Percentiles rank a stretch among this genome's conserved stretches.
These are phyloP conservation scores for Toxotes jaculatrix DNA, from an alignment of 2,113 vertebrate genomes.

Conservation along the genomic window DNA sequence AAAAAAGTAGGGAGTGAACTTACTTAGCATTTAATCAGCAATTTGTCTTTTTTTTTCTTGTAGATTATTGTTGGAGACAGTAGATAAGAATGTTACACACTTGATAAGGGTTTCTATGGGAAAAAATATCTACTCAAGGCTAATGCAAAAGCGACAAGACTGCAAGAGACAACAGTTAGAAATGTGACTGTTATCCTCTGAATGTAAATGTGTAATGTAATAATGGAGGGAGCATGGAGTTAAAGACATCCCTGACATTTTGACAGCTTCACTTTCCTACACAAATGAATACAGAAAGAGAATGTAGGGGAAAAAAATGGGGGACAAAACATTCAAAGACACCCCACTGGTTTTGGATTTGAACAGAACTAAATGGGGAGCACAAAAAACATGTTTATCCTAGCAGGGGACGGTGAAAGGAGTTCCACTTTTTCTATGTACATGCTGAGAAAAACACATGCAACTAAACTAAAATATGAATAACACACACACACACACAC, in stretches of 20 bases:
- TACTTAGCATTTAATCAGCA: no score
- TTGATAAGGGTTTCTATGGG: neutral
- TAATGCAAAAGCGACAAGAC: neutral
- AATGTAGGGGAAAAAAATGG: neutral
- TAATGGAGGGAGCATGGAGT: neutral
- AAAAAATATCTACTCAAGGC: neutral
- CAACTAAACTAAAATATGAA: neutral
- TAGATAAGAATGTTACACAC: neutral
- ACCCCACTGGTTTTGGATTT: neutral
- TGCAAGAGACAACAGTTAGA: neutral
- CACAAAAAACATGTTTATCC: constrained; percentile 4
- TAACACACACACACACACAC: constrained; percentile 10
- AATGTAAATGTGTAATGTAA: neutral
- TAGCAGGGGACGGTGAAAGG: neutral
- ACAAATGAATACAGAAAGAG: neutral
- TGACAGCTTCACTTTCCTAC: neutral
- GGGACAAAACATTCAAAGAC: neutral
- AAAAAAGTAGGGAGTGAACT: neutral
- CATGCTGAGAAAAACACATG: constrained; percentile 10
- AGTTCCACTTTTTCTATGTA: neutral
- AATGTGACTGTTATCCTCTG: neutral
- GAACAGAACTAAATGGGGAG: neutral
- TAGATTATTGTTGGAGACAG: neutral
- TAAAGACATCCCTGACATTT: neutral
- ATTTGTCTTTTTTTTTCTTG: no score